Percentiles rank a stretch among this genome's conserved stretches.
These are phyloP conservation scores for Rhimphoctona megacephalus DNA, from an alignment of 2,888 invertebrate species.

Conservation along the genomic window DNA sequence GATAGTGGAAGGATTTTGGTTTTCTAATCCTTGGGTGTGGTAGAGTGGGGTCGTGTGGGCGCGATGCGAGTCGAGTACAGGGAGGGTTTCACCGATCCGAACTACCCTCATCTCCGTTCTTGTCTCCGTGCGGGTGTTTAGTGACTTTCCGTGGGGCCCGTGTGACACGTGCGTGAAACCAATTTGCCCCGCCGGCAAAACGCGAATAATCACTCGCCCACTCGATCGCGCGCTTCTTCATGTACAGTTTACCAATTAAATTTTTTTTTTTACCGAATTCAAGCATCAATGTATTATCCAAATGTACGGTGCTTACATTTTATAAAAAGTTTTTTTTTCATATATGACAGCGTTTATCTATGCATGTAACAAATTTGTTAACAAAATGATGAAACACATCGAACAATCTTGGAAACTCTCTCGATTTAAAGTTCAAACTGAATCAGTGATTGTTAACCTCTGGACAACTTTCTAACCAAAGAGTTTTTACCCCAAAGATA, in stretches of 20 bases:
- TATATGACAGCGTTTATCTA: not conserved
- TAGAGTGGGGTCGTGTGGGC: constrained; percentile 74
- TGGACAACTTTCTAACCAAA: not conserved
- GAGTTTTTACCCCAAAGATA: not conserved
- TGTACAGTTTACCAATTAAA: not conserved
- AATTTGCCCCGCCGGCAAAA: constrained; percentile 51
- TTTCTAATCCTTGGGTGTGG: constrained; percentile 82
- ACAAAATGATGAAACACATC: not conserved
- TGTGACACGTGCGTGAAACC: constrained; percentile 79
- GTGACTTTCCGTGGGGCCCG: constrained; percentile 77
- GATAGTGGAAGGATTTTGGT: constrained; percentile 78
- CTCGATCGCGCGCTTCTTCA: not conserved
- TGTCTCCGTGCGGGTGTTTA: constrained; percentile 75
- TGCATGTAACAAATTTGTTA: not conserved
- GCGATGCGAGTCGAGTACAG: constrained; percentile 57
- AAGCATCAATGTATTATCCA: not conserved
- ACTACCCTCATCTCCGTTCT: constrained; percentile 65
- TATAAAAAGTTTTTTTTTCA: not conserved
- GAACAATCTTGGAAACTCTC: constrained; percentile 1
- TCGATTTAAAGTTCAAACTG: not conserved
- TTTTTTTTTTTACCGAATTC: not conserved
- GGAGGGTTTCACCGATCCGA: constrained; percentile 62
- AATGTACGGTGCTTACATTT: not conserved
- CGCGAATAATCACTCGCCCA: constrained; percentile 39
- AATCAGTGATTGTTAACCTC: not conserved